Conservation (phyloP, 2,888 invertebrate species). For the Melipona beecheii region DNA sequence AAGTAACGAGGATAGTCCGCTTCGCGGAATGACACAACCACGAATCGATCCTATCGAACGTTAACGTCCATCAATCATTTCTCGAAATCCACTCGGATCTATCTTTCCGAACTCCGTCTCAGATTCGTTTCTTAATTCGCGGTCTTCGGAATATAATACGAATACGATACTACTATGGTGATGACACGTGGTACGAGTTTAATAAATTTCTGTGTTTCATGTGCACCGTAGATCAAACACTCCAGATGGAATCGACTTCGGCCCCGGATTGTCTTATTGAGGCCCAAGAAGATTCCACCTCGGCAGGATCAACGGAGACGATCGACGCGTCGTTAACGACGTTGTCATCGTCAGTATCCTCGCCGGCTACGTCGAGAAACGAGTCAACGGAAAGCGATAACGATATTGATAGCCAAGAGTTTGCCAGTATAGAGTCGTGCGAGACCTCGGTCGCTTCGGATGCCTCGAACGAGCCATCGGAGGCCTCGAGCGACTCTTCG, state of each 20-base stretch:
- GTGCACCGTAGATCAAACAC: constrained; percentile 61
- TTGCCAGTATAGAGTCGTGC: neutral
- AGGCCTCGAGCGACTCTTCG: neutral
- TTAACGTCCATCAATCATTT: neutral
- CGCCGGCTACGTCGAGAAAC: neutral
- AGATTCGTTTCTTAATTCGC: neutral
- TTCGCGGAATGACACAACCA: neutral
- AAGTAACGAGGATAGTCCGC: neutral
- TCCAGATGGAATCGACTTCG: constrained; percentile 81
- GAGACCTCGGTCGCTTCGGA: constrained; percentile 1
- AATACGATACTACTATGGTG: too few relatives aligned
- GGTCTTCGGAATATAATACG: neutral
- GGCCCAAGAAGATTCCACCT: constrained; percentile 77
- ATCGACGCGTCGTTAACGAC: neutral
- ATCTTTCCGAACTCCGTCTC: neutral
- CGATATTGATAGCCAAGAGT: neutral
- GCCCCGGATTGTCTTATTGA: constrained; percentile 67
- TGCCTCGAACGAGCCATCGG: too few relatives aligned
- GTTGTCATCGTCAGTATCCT: neutral
- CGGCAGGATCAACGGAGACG: constrained; percentile 56
- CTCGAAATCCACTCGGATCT: too few relatives aligned
- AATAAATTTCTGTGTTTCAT: constrained; percentile 35
- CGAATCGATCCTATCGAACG: constrained; percentile 1
- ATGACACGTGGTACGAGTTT: neutral
- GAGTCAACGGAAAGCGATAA: neutral